Evolutionary conservation across 2,888 invertebrate species (phyloP), one percentile per base, ranked within the genome.

Genomic region (Eurytoma californica): DNA sequence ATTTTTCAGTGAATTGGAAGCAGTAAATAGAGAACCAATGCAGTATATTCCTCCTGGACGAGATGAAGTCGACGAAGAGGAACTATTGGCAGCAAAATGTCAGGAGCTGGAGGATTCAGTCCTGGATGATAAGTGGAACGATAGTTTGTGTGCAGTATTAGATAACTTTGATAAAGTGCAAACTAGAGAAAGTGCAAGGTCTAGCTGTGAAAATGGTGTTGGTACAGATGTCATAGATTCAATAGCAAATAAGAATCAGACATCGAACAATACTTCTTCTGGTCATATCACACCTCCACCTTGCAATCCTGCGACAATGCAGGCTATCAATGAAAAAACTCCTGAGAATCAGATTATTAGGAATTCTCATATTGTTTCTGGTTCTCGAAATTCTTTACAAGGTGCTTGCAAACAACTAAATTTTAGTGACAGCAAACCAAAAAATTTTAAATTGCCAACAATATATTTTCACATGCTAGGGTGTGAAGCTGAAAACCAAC

Each of bases 381-480:
- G 12, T 53, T 66, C 66, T 60, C 57, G 74, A 9, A 80, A 79
- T 47, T 70, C 57, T 2, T 81, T 24, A 14, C 66, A 68, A 65
- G 20, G 18, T 20, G 72, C 18, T 3, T 82, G 65, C 57, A 83
- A 81, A 66, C 74, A 60, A 73, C 80, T 85, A 24, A 49, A 83
- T 79, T 84, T 82, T 65, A 65, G 58, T 55, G 14, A 82, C 73
- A 83, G 77, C 55, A 69, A 58, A 2, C 82, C 87, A 81, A 55
- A 82, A 65, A 88, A 91, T 82, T 94, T 93, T 85, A 92, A 91
- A 83, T 88, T 95, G 55, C 80, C 80, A 1, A 91, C 91, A 77
- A 86, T 95, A 53, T 94, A 92, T 86, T 89, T 91, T 81, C 91
- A 92, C 68, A 87, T 94, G 28, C 90, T 93, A 63, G 90, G 90